phyloP scores from a whole-genome alignment of 2,113 vertebrate genomes.

The Tychaedon coryphoeus region DNA sequence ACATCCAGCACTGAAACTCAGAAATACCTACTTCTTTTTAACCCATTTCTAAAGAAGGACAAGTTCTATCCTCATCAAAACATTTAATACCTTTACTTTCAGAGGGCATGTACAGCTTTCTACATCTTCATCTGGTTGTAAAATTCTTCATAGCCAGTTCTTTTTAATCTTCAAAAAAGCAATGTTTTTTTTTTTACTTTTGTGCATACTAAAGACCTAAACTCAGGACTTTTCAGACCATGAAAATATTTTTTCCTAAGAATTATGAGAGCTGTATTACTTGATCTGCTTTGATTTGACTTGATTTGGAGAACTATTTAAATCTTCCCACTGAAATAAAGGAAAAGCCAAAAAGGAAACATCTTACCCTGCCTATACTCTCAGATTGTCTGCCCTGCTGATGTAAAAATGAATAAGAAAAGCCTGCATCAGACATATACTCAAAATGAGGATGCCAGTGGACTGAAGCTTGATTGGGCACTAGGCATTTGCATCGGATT shows the following conservation, averaged over 20 bases:
- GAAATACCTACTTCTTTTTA: background rate
- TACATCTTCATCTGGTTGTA: background rate
- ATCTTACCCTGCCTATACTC: background rate
- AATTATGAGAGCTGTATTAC: background rate
- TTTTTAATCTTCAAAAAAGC: background rate
- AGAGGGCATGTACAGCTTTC: background rate
- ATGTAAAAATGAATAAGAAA: background rate
- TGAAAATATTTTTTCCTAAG: background rate
- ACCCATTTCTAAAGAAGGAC: background rate
- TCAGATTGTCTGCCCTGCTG: background rate
- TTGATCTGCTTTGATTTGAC: background rate
- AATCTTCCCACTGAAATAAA: background rate
- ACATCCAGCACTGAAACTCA: fast-evolving
- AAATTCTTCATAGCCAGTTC: background rate
- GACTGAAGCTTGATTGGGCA: background rate
- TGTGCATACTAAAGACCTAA: background rate
- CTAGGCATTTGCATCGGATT: background rate
- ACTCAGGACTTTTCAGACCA: background rate
- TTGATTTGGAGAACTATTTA: background rate
- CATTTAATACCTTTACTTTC: background rate
- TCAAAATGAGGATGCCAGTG: background rate
- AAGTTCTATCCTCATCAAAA: background rate
- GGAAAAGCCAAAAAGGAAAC: background rate
- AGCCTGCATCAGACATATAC: background rate
- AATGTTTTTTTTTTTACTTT: background rate